A percentile compares a stretch with the other conserved stretches of the same genome.
These are phyloP conservation scores for Leptodactylus fuscus DNA, from an alignment of 2,113 vertebrate species.

Conservation along the genomic window DNA sequence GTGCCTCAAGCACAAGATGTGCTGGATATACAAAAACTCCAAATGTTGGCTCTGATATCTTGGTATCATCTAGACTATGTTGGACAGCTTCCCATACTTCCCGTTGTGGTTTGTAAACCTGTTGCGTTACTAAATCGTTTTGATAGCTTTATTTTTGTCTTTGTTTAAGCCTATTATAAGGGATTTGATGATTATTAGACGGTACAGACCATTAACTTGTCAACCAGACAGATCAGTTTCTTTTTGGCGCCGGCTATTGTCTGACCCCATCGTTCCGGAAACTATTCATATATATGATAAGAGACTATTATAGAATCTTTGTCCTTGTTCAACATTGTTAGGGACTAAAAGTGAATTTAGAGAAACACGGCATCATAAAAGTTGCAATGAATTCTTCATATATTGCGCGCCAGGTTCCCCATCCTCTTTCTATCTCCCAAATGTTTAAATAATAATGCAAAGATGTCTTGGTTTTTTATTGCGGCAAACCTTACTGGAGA, in stretches of 20 bases:
- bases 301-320: slow-evolving; percentile 18
- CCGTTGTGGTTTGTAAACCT: slow-evolving; percentile 44
- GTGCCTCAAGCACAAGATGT: slow-evolving; percentile 41
- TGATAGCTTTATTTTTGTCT: slow-evolving; percentile 50
- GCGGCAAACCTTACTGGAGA: neutral
- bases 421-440: neutral
- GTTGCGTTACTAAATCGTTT: slow-evolving; percentile 46
- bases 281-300: slow-evolving; percentile 35
- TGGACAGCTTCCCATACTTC: slow-evolving; percentile 36
- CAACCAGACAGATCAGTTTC: slow-evolving; percentile 23
- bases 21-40: slow-evolving; percentile 1
- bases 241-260: slow-evolving; percentile 25
- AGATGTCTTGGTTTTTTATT: slow-evolving; percentile 16
- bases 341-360: neutral
- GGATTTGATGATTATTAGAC: slow-evolving; percentile 44
- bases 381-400: slow-evolving; percentile 13
- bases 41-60: slow-evolving; percentile 25
- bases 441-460: slow-evolving; percentile 18
- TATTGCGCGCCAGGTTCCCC: neutral
- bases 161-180: slow-evolving; percentile 46
- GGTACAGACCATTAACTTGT: slow-evolving; percentile 33
- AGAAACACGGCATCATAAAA: slow-evolving; percentile 25
- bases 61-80: slow-evolving; percentile 14
- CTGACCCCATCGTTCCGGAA: slow-evolving; percentile 17
- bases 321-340: slow-evolving; percentile 17